phyloP scores from a whole-genome alignment of 2,113 vertebrate species.

The Verasper variegatus region DNA sequence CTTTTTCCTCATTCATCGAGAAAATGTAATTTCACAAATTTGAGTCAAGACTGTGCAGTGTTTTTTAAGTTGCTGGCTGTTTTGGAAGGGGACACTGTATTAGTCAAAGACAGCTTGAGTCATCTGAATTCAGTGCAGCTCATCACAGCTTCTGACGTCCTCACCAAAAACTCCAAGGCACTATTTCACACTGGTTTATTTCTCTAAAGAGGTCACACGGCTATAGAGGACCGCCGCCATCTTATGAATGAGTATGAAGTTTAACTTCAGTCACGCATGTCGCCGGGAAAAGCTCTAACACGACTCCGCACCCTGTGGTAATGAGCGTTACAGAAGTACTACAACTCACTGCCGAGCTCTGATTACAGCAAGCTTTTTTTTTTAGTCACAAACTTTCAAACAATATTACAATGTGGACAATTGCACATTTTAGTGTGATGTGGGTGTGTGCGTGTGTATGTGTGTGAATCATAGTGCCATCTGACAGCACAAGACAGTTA shows the following conservation, averaged over 20 bases:
- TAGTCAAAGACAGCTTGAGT: conserved; percentile 22
- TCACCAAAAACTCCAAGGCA: conserved; percentile 31
- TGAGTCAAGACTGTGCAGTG: not conserved
- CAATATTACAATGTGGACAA: conserved; percentile 50
- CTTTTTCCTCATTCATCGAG: not conserved
- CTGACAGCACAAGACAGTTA: conserved; percentile 56
- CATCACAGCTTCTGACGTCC: conserved; percentile 31
- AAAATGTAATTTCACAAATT: not conserved
- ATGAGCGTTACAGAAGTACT: conserved; percentile 46
- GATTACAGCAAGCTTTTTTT: conserved; percentile 15
- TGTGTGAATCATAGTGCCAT: conserved; percentile 68
- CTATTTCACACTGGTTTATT: conserved; percentile 40
- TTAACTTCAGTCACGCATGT: conserved; percentile 6
- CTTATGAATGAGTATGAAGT: conserved; percentile 38
- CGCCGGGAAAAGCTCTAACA: conserved; percentile 41
- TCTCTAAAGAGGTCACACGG: conserved; percentile 30
- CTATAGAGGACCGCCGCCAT: not conserved
- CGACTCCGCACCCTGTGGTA: conserved; percentile 27
- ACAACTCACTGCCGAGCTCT: conserved; percentile 24
- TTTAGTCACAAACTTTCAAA: conserved; percentile 46
- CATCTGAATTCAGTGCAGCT: conserved; percentile 36
- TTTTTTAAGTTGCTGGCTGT: not conserved
- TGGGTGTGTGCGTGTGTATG: not conserved
- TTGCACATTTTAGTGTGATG: conserved; percentile 39
- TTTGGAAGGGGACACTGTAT: not conserved